Evolutionary conservation across 2,888 invertebrate genomes (phyloP).

Genomic region (Dioctria rufipes): DNA sequence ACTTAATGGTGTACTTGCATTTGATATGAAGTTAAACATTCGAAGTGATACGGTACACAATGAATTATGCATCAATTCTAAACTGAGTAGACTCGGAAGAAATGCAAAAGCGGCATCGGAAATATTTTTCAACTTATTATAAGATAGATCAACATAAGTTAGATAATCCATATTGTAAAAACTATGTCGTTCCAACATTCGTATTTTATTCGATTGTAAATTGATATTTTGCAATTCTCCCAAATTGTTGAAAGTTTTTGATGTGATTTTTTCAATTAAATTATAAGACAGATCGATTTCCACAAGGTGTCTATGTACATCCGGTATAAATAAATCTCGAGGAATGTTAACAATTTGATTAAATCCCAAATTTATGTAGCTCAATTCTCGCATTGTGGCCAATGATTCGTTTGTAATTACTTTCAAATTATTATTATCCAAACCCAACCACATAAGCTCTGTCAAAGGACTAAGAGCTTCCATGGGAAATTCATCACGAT

Average conservation of each 20-base stretch:
- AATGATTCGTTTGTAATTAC: conserved; percentile 81
- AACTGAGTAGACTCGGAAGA: conserved; percentile 81
- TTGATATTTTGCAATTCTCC: conserved; percentile 83
- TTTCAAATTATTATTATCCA: conserved; percentile 91
- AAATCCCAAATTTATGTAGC: conserved; percentile 89
- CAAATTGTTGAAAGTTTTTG: conserved; percentile 81
- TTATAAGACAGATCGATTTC: conserved; percentile 89
- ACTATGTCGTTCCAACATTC: conserved; percentile 78
- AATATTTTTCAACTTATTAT: conserved; percentile 84
- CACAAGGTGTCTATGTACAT: conserved; percentile 80
- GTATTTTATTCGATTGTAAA: conserved; percentile 84
- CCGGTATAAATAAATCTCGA: conserved; percentile 78
- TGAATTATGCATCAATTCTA: conserved; percentile 87
- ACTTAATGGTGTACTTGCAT: conserved; percentile 77
- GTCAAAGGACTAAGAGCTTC: conserved; percentile 82
- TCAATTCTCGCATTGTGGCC: conserved; percentile 78
- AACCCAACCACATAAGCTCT: conserved; percentile 85
- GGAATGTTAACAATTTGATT: conserved; percentile 84
- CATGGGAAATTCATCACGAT: conserved; percentile 84
- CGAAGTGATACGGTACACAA: conserved; percentile 79
- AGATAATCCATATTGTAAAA: conserved; percentile 86
- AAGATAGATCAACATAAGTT: conserved; percentile 85
- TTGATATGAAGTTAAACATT: conserved; percentile 80
- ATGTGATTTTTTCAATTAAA: conserved; percentile 78
- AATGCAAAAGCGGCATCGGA: conserved; percentile 82